Evolutionary conservation across 2,113 vertebrate genomes (phyloP).

Genomic region (Neodon shergylaensis): DNA sequence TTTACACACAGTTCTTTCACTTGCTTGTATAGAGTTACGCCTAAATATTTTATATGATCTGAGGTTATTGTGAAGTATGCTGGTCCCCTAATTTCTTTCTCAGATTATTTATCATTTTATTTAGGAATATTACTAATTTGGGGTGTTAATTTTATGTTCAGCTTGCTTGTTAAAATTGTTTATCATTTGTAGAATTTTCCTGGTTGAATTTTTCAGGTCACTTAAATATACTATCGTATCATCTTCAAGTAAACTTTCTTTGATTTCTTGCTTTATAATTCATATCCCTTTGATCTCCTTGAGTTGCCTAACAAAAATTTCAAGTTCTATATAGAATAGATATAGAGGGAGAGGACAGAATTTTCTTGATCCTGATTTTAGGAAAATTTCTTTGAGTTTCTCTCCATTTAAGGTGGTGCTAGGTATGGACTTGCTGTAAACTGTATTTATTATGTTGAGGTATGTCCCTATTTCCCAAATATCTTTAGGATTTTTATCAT

Average conservation of each 20-base stretch:
- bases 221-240: background rate
- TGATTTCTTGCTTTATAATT: background rate
- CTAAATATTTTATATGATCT: background rate
- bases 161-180: background rate
- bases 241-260: background rate
- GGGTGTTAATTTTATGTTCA: background rate
- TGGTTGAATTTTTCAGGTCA: background rate
- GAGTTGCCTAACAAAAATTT: background rate
- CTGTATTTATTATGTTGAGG: background rate
- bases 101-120: background rate
- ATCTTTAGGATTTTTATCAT: background rate
- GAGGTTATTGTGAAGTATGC: background rate
- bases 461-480: background rate
- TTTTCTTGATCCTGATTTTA: background rate
- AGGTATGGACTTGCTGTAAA: background rate
- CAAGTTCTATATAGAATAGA: too few species aligned
- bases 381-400: background rate
- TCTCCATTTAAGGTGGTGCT: background rate
- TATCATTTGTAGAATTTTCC: background rate
- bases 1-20: background rate
- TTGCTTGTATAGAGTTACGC: background rate
- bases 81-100: background rate
- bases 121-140: background rate
- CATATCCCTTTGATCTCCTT: background rate
- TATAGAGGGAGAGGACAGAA: background rate